These are phyloP conservation scores for Solea solea DNA, from an alignment of 2,113 vertebrate genomes.

Conservation along the genomic window DNA sequence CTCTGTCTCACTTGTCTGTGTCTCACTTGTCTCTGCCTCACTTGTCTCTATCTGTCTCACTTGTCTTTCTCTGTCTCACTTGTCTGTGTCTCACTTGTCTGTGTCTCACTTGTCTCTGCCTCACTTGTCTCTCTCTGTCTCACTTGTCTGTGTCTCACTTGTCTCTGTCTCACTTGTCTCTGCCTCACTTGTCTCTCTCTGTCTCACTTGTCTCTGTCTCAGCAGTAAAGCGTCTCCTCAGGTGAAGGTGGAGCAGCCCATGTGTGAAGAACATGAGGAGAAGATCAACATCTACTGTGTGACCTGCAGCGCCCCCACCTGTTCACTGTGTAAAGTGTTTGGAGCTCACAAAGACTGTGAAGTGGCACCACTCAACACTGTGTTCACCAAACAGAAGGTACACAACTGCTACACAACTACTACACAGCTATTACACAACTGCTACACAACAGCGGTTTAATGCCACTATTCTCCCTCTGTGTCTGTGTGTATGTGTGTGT, in stretches of 20 bases:
- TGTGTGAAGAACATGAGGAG: constrained; percentile 91
- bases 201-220: neutral
- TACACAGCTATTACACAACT: neutral
- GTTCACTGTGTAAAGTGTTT: constrained; percentile 96
- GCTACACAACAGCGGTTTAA: neutral
- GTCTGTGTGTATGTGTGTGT: constrained; percentile 2
- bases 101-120: no score
- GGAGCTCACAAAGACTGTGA: constrained; percentile 92
- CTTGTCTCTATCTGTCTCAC: no score
- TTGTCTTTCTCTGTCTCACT: no score
- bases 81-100: no score
- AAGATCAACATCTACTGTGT: constrained; percentile 97
- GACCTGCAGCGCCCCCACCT: constrained; percentile 90
- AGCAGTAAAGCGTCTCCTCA: constrained; percentile 78
- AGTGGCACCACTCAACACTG: constrained; percentile 88
- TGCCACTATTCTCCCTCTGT: neutral
- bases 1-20: no score
- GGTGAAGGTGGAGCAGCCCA: constrained; percentile 86
- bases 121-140: no score
- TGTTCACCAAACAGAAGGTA: constrained; percentile 81
- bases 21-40: no score
- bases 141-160: no score
- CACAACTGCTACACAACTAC: neutral
- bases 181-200: no score
- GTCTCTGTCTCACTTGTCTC: no score